Evolutionary conservation across 2,888 invertebrate species (phyloP), one percentile per base, ranked within the genome.

Genomic region (Cephus spinipes): DNA sequence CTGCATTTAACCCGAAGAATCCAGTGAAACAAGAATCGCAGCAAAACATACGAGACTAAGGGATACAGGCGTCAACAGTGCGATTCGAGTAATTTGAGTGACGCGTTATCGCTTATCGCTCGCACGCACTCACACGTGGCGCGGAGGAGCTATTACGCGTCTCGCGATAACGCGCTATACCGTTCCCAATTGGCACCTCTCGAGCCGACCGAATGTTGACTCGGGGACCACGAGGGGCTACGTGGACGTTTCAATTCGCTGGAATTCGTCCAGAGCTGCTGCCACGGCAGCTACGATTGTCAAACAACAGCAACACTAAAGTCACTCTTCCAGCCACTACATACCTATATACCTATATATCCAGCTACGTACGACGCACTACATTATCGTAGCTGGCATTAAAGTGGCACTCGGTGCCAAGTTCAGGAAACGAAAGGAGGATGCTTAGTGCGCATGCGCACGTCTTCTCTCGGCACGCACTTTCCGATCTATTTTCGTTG

Each of bases 151-250:
- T 74, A 77, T 81, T 80, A 79, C 74, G 76, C 74, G 71, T 77
- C 76, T 68, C 35, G 36, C 79, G 80, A 79, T 76, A 81, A 79
- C 80, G 73, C 80, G 73, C 15, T 73, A 32, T 75, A 80, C 79
- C 80, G 80, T 34, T 76, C 36, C 75, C 81, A 80, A 80, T 76
- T 73, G 79, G 79, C 76, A 79, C 71, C 79, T 32, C 32, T 32
- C 4, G 77, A 80, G 9, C 79, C 76, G 73, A 36, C 80, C 23
- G 71, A 75, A 76, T 79, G 77, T 78, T 76, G 80, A 80, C 71
- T 80, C 81, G 35, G 40, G n/a, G 1, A 12, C 73, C 35, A 73
- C 35, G 40, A 31, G 36, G 31, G 34, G 40, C 12, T 15, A 34
- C 34, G 35, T 32, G n/a, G 73, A 12, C 69, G 73, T 77, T 81